Percentiles rank a stretch among this genome's conserved stretches.
These are phyloP conservation scores for Leucozona laternaria DNA, from an alignment of 2,888 invertebrate species.

Conservation along the genomic window DNA sequence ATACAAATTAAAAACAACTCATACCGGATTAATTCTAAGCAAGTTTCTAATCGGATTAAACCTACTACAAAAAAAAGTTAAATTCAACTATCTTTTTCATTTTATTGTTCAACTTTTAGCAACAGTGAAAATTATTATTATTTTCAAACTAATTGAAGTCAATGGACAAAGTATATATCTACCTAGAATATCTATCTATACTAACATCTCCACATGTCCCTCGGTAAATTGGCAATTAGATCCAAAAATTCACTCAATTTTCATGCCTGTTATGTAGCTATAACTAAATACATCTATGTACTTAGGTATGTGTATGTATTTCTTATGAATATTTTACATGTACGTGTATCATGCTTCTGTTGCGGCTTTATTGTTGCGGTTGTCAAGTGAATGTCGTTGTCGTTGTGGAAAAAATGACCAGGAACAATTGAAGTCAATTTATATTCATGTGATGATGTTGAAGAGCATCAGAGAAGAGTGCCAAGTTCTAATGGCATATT, in stretches of 20 bases:
- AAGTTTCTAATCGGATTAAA: conserved; percentile 5
- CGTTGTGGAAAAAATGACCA: conserved; percentile 56
- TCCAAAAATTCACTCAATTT: conserved; percentile 56
- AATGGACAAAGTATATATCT: conserved; percentile 66
- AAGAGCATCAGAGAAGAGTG: conserved; percentile 39
- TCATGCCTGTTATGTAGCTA: conserved; percentile 2
- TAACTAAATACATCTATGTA: too few relatives aligned
- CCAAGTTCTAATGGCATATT: conserved; percentile 68
- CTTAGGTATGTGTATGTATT: neutral
- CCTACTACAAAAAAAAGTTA: neutral
- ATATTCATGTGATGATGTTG: conserved; percentile 70
- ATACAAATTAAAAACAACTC: neutral
- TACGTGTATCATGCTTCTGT: neutral
- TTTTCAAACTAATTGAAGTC: conserved; percentile 72
- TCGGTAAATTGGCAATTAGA: conserved; percentile 70
- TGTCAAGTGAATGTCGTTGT: conserved; percentile 1
- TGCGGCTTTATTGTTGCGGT: conserved; percentile 2
- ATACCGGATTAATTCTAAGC: neutral
- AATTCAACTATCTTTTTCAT: neutral
- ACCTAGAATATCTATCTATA: neutral
- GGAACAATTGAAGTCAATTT: conserved; percentile 73
- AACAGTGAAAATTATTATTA: conserved; percentile 27
- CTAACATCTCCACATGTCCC: conserved; percentile 37
- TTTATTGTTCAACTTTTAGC: conserved; percentile 4
- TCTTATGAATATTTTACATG: conserved; percentile 7